Evolutionary conservation across 2,113 vertebrate species (phyloP).

Genomic region (Macroglossus sobrinus): DNA sequence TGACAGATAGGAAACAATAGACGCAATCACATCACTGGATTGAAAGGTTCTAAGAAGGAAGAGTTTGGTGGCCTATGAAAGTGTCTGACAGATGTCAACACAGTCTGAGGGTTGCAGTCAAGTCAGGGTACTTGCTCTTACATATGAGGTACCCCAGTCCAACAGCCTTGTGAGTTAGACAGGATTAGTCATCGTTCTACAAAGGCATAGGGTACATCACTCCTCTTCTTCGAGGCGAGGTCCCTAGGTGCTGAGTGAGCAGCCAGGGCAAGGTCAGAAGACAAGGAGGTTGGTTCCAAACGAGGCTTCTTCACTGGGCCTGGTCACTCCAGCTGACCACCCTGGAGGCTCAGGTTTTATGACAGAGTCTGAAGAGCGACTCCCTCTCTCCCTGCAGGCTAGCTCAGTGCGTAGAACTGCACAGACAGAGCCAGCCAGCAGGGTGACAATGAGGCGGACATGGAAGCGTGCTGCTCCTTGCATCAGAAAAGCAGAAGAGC

Average conservation of each 20-base stretch:
- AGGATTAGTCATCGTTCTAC: background rate
- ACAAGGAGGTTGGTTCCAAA: background rate
- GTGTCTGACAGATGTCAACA: fast-evolving
- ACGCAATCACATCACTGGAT: background rate
- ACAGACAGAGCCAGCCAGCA: slow-evolving; percentile 23
- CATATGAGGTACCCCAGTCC: background rate
- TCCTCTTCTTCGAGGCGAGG: background rate
- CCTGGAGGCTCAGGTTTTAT: background rate
- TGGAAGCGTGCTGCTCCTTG: slow-evolving; percentile 72
- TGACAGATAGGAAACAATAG: background rate
- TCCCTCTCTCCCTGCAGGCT: background rate
- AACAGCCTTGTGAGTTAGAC: background rate
- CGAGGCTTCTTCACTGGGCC: background rate
- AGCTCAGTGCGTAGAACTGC: background rate
- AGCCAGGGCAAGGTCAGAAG: background rate
- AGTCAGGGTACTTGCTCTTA: no score
- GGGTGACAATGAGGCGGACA: slow-evolving; percentile 18
- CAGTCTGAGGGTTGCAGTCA: background rate
- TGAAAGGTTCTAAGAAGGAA: background rate
- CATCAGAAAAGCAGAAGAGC: slow-evolving; percentile 73
- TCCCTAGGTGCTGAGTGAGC: background rate
- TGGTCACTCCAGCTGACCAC: background rate
- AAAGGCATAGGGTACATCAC: background rate
- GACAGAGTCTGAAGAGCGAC: background rate
- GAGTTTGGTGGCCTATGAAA: background rate